Evolutionary conservation across 2,888 invertebrate genomes (phyloP).

Genomic region (Carabus problematicus): DNA sequence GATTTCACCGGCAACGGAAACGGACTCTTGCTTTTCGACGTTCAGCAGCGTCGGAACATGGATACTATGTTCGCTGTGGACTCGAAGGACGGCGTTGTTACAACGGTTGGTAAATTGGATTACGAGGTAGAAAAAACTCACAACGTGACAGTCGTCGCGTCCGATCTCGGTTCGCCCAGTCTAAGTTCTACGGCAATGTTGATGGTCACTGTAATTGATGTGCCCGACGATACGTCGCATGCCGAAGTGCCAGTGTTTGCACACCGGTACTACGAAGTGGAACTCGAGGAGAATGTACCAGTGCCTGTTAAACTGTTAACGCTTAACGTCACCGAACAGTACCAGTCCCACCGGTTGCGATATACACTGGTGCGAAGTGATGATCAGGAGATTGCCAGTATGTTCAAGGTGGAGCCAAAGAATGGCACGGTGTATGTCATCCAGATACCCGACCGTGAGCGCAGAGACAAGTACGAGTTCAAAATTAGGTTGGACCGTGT

Average conservation of each 20-base stretch:
- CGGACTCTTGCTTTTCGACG: conserved; percentile 79
- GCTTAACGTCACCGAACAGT: conserved; percentile 76
- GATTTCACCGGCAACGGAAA: conserved; percentile 89
- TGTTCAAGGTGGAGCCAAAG: conserved; percentile 77
- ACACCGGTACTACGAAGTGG: conserved; percentile 76
- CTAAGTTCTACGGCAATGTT: conserved; percentile 79
- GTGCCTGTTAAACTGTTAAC: conserved; percentile 78
- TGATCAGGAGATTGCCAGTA: conserved; percentile 65
- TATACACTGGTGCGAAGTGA: conserved; percentile 68
- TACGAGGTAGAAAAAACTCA: conserved; percentile 72
- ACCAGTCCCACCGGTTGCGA: conserved; percentile 69
- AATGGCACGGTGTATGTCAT: conserved; percentile 79
- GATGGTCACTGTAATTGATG: conserved; percentile 71
- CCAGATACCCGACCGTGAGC: conserved; percentile 78
- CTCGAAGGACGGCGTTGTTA: conserved; percentile 83
- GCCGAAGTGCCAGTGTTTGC: conserved; percentile 57
- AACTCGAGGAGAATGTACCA: conserved; percentile 81
- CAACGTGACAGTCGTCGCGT: conserved; percentile 82
- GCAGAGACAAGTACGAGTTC: conserved; percentile 69
- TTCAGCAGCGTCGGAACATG: conserved; percentile 70
- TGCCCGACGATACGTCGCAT: conserved; percentile 63
- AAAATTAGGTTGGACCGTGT: conserved; percentile 64
- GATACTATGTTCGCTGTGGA: conserved; percentile 78
- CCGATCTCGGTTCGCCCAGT: conserved; percentile 85
- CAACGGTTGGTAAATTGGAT: conserved; percentile 75